Evolutionary conservation across 2,797 vertebrate species (phyloP).

Genomic region (Manis crassicaudata): DNA sequence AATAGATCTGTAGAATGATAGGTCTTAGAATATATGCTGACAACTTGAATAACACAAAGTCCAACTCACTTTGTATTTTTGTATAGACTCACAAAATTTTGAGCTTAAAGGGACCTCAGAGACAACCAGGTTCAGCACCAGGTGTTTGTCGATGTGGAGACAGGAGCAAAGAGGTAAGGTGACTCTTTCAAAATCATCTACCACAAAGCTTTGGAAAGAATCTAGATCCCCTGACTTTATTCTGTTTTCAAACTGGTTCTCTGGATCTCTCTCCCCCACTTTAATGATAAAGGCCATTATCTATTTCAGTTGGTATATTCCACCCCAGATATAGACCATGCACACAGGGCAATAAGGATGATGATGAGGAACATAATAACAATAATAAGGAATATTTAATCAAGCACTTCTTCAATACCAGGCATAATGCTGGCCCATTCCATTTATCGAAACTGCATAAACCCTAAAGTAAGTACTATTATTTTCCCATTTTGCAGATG

Average conservation of each 20-base stretch:
- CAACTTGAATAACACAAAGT: background rate
- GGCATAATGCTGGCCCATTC: background rate
- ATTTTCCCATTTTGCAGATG: constrained; percentile 19
- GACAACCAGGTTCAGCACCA: background rate
- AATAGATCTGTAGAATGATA: background rate
- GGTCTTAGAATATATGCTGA: background rate
- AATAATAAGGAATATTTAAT: background rate
- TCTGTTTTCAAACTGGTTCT: constrained; percentile 1
- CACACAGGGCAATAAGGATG: background rate
- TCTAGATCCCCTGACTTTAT: background rate
- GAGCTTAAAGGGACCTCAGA: background rate
- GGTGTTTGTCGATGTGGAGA: background rate
- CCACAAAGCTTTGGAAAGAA: background rate
- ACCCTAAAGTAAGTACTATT: background rate
- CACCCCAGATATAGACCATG: background rate
- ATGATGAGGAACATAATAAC: background rate
- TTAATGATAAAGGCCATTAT: background rate
- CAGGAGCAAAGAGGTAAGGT: background rate
- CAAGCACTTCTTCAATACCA: background rate
- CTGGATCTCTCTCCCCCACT: background rate
- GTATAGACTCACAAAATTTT: background rate
- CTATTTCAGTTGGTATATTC: background rate
- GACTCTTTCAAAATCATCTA: background rate
- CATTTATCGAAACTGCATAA: background rate
- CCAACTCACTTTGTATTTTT: background rate